Percentiles rank a stretch among this genome's conserved stretches.
Conservation (phyloP, 2,797 vertebrate genomes). For the Sphaeramia orbicularis region DNA sequence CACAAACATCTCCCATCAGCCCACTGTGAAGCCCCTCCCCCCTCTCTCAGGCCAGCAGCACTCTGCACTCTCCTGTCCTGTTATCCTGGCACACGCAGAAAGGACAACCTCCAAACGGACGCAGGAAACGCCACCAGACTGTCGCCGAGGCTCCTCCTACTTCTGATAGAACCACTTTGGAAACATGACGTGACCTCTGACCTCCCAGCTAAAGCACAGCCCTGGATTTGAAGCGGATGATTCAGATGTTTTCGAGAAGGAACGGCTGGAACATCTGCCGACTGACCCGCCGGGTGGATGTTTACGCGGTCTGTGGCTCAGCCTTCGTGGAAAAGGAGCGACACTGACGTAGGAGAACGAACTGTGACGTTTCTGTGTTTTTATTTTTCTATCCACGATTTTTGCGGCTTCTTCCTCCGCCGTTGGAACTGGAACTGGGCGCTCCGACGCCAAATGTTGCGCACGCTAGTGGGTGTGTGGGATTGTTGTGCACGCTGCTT, state of each 20-base stretch:
- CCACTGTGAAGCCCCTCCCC: slow-evolving; percentile 42
- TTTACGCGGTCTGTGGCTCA: too few relatives aligned
- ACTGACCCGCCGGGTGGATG: not conserved
- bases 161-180: slow-evolving; percentile 48
- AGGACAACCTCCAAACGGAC: slow-evolving; percentile 39
- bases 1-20: slow-evolving; percentile 69
- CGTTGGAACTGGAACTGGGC: slow-evolving; percentile 41
- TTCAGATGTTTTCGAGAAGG: slow-evolving; percentile 13
- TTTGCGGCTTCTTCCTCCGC: slow-evolving; percentile 16
- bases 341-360: slow-evolving; percentile 4
- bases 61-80: slow-evolving; percentile 36
- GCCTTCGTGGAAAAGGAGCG: slow-evolving; percentile 6
- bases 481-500: slow-evolving; percentile 26
- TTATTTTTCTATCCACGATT: slow-evolving; percentile 34
- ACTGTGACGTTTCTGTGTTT: slow-evolving; percentile 22
- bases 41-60: not conserved
- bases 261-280: not conserved
- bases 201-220: not conserved
- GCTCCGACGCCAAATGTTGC: slow-evolving; percentile 8
- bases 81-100: slow-evolving; percentile 41
- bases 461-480: slow-evolving; percentile 33
- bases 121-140: slow-evolving; percentile 5
- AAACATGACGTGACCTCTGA: slow-evolving; percentile 32
- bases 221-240: not conserved
- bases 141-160: slow-evolving; percentile 17